Percentiles rank a stretch among this genome's conserved stretches.
These are phyloP conservation scores for Callithrix jacchus DNA, from an alignment of 2,113 vertebrate species.

Conservation along the genomic window DNA sequence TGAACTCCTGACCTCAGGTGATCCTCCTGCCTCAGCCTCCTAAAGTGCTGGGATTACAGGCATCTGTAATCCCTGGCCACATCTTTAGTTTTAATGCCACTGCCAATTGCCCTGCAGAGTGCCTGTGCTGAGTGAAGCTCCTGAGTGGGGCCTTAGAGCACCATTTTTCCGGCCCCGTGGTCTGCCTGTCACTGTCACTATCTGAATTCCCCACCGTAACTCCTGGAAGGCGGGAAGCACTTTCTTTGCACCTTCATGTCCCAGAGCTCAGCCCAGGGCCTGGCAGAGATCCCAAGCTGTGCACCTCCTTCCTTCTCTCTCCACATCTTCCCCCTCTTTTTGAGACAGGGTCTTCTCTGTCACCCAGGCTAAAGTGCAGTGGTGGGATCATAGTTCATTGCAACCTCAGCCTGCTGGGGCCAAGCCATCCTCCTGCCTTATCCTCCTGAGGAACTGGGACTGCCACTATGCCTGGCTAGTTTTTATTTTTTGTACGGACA, in stretches of 20 bases:
- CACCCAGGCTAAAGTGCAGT: too few species aligned
- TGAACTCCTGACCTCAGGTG: too few species aligned
- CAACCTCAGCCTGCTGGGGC: too few species aligned
- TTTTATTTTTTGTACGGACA: too few species aligned
- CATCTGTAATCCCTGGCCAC: too few species aligned
- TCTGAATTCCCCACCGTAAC: not conserved
- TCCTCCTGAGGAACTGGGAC: too few species aligned
- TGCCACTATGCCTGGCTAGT: too few species aligned
- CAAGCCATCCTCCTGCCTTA: too few species aligned
- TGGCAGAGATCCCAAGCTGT: not conserved
- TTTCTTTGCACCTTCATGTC: not conserved
- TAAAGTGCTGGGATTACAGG: too few species aligned
- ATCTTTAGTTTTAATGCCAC: not conserved
- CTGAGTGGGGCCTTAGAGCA: not conserved
- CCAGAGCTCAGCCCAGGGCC: not conserved
- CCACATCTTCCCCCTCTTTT: not conserved
- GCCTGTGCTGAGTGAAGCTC: not conserved
- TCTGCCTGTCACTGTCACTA: not conserved
- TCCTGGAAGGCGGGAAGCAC: not conserved
- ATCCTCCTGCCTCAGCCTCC: too few species aligned
- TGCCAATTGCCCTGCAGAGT: not conserved
- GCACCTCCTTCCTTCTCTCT: not conserved
- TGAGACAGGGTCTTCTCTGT: too few species aligned
- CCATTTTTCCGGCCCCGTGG: not conserved
- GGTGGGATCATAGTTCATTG: too few species aligned